Percentiles rank a stretch among this genome's conserved stretches.
phyloP scores from a whole-genome alignment of 2,888 invertebrate species.

The Frankliniella fusca region DNA sequence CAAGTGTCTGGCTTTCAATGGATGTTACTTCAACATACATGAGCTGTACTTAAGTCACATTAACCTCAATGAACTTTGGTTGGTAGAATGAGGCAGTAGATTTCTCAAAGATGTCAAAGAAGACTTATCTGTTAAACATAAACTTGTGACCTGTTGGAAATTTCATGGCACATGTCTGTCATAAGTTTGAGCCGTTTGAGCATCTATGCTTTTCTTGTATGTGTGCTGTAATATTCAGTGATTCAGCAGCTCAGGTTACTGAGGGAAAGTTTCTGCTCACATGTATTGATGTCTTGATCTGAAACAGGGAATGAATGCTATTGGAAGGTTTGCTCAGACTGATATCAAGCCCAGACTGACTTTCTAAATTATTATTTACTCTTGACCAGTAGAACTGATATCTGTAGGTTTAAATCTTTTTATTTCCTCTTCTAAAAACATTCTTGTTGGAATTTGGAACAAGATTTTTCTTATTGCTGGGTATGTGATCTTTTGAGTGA shows the following conservation, averaged over 20 bases:
- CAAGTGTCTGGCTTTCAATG: not conserved
- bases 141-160: not conserved
- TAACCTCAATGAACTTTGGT: not conserved
- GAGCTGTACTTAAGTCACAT: not conserved
- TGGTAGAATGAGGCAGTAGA: not conserved
- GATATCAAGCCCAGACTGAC: slow-evolving; percentile 18
- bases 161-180: not conserved
- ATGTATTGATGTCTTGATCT: not conserved
- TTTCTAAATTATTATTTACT: not conserved
- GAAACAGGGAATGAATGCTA: slow-evolving; percentile 9
- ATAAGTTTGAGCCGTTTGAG: not conserved
- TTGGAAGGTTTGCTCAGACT: not conserved
- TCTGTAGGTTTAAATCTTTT: not conserved
- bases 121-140: not conserved
- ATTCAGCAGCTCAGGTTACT: not conserved
- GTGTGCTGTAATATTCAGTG: not conserved
- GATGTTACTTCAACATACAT: not conserved
- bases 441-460: no score
- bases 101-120: not conserved
- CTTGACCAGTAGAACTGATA: not conserved
- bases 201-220: not conserved
- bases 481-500: no score
- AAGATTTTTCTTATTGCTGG: no score
- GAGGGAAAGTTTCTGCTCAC: not conserved
- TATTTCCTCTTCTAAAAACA: no score